phyloP scores from a whole-genome alignment of 2,888 invertebrate genomes.

The Dolichopus griseipennis region DNA sequence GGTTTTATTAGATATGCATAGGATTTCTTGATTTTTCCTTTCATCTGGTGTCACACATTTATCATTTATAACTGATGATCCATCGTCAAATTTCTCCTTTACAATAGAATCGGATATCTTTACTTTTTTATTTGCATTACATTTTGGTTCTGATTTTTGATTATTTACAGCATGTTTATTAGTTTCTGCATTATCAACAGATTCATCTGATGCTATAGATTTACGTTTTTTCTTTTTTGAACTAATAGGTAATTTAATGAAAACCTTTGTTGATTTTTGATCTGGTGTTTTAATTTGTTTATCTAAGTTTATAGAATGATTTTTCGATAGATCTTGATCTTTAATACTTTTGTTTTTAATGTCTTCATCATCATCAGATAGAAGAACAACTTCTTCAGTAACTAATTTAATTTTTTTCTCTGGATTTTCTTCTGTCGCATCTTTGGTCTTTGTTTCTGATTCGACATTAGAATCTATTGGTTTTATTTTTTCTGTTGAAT shows the following conservation, averaged over 20 bases:
- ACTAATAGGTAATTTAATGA: neutral
- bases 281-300: slow-evolving; percentile 9
- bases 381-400: slow-evolving; percentile 4
- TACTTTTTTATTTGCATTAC: neutral
- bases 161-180: neutral
- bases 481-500: neutral
- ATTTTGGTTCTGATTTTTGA: neutral
- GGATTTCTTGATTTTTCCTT: too few relatives aligned
- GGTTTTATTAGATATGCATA: neutral
- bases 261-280: neutral
- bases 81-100: neutral
- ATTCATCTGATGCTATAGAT: neutral
- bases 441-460: neutral
- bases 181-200: neutral
- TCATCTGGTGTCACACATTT: too few relatives aligned
- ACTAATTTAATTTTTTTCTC: neutral
- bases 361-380: slow-evolving; percentile 8
- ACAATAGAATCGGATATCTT: neutral
- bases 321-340: slow-evolving; percentile 17
- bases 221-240: neutral
- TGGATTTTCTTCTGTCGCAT: neutral
- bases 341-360: slow-evolving; percentile 16
- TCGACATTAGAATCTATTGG: neutral
- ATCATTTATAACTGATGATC: too few relatives aligned
- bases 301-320: neutral